Conservation (phyloP, 1,140 invertebrate genomes). For the Diachasmimorpha longicaudata region DNA sequence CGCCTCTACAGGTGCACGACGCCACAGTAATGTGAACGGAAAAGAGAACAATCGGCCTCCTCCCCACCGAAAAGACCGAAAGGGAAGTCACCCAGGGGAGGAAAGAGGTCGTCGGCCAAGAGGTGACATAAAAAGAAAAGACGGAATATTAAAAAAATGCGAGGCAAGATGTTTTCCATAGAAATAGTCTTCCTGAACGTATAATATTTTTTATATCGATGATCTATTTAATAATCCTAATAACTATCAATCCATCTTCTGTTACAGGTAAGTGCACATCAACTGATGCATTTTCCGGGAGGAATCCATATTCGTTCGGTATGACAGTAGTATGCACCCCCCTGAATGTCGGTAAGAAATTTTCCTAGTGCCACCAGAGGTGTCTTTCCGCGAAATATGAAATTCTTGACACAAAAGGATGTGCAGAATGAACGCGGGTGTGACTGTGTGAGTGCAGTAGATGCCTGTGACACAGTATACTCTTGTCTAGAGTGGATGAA, state of each 20-base stretch:
- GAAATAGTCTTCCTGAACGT: slow-evolving; percentile 36
- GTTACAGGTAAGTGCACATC: not conserved
- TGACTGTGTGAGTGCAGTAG: not conserved
- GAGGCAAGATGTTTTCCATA: slow-evolving; percentile 36
- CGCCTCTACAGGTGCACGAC: not conserved
- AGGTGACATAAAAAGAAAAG: not conserved
- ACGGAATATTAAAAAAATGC: slow-evolving; percentile 6
- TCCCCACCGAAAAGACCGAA: not conserved
- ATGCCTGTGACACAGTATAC: not conserved
- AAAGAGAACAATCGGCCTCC: not conserved
- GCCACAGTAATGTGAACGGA: not conserved
- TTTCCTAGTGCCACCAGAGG: slow-evolving; percentile 11
- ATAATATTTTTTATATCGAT: not conserved
- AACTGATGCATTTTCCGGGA: not conserved
- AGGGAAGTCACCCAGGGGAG: not conserved
- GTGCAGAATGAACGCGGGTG: not conserved
- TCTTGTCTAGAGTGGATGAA: slow-evolving; percentile 9
- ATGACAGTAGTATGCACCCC: not conserved
- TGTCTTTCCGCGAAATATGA: slow-evolving; percentile 12
- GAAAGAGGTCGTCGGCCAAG: not conserved
- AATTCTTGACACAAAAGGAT: slow-evolving; percentile 26
- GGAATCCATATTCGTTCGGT: not conserved
- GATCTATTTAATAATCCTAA: not conserved
- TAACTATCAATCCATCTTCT: not conserved
- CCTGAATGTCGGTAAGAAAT: slow-evolving; percentile 3